These are phyloP conservation scores for Petrocephalus sullivani DNA, from an alignment of 2,797 vertebrate species.

Conservation along the genomic window DNA sequence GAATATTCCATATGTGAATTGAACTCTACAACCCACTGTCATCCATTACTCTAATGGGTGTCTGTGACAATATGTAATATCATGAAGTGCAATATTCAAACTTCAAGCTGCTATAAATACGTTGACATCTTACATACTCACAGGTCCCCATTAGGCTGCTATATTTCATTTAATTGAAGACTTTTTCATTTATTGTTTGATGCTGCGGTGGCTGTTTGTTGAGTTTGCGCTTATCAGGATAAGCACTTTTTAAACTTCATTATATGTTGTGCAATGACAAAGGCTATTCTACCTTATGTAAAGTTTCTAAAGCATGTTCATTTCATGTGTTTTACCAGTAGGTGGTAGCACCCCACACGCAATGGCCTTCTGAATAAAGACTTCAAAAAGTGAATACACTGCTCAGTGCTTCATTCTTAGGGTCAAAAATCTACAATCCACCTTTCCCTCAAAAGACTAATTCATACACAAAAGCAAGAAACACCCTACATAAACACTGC, in stretches of 20 bases:
- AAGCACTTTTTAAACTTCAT: not conserved
- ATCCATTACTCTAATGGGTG: too few species aligned
- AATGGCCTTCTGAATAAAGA: not conserved
- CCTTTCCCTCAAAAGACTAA: not conserved
- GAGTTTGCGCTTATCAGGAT: not conserved
- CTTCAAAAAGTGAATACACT: not conserved
- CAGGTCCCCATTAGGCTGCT: constrained; percentile 3
- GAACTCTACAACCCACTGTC: too few species aligned
- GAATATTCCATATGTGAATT: too few species aligned
- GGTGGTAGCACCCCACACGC: constrained; percentile 44
- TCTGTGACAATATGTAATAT: too few species aligned
- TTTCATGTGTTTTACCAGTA: constrained; percentile 35
- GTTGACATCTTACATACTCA: not conserved
- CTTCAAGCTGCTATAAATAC: not conserved
- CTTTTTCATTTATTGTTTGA: not conserved
- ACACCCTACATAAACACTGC: not conserved
- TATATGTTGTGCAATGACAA: not conserved
- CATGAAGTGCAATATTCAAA: not conserved
- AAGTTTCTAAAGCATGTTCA: not conserved
- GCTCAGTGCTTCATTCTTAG: too few species aligned
- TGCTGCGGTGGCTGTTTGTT: not conserved
- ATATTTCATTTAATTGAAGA: not conserved
- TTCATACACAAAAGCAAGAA: not conserved
- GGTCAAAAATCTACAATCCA: too few species aligned
- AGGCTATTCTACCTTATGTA: not conserved